These are phyloP conservation scores for Cyclargus thomasi DNA, from an alignment of 1,140 invertebrate species.

Conservation along the genomic window DNA sequence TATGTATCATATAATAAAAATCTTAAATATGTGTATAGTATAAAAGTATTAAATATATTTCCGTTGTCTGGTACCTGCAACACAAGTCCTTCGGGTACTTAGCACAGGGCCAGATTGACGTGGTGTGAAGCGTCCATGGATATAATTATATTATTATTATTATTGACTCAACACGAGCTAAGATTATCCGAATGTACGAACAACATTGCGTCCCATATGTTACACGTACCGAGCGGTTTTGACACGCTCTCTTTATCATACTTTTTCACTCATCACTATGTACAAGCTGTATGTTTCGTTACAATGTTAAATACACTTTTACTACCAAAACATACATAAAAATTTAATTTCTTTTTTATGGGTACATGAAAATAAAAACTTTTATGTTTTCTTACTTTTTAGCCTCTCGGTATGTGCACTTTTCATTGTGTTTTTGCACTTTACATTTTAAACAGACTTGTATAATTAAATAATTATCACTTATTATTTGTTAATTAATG, in stretches of 20 bases:
- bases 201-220: not conserved
- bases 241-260: not conserved
- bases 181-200: not conserved
- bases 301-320: slow-evolving; percentile 3
- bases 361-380: not conserved
- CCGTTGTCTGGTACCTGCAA: too few species aligned
- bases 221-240: not conserved
- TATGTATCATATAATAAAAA: too few species aligned
- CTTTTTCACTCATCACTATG: slow-evolving; percentile 3
- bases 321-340: not conserved
- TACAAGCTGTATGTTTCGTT: not conserved
- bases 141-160: not conserved
- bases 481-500: too few species aligned
- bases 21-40: too few species aligned
- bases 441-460: not conserved
- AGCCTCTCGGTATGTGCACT: not conserved
- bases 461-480: too few species aligned
- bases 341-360: not conserved
- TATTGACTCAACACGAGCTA: not conserved
- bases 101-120: too few species aligned
- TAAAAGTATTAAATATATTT: too few species aligned
- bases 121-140: too few species aligned
- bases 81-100: too few species aligned
- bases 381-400: not conserved
- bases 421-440: not conserved